Conservation (phyloP, 1,140 invertebrate species). For the Aricia agestis region DNA sequence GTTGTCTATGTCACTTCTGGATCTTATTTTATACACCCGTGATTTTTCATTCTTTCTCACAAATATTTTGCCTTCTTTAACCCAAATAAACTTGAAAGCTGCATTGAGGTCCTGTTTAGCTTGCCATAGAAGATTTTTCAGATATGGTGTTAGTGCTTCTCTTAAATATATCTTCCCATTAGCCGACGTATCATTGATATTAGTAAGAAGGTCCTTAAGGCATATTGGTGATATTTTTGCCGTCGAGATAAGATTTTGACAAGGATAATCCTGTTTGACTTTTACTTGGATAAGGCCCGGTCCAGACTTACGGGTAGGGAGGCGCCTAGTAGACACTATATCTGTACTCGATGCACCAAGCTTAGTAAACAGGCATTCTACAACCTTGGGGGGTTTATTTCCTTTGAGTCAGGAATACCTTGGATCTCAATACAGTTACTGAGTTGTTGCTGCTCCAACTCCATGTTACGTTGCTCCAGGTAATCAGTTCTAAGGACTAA, state of each 20-base stretch:
- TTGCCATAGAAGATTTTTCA: slow-evolving; percentile 23
- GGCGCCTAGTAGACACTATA: slow-evolving; percentile 18
- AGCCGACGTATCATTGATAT: neutral
- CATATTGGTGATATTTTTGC: neutral
- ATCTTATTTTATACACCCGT: slow-evolving; percentile 6
- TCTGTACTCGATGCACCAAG: slow-evolving; percentile 14
- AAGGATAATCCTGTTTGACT: neutral
- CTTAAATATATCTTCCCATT: slow-evolving; percentile 20
- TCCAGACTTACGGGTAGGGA: neutral
- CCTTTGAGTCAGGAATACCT: slow-evolving; percentile 20
- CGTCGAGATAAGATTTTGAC: neutral
- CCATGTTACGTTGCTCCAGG: slow-evolving; percentile 25
- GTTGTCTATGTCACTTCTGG: neutral
- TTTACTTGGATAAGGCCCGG: slow-evolving; percentile 1
- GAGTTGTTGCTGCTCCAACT: slow-evolving; percentile 24
- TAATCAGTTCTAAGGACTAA: slow-evolving; percentile 20
- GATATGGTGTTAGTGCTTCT: slow-evolving; percentile 23
- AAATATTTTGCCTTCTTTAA: slow-evolving; percentile 8
- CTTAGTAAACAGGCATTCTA: slow-evolving; percentile 20
- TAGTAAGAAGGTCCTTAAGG: neutral
- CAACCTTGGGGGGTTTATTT: slow-evolving; percentile 17
- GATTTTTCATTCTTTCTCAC: neutral
- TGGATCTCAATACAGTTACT: slow-evolving; percentile 23
- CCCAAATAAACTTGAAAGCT: slow-evolving; percentile 25
- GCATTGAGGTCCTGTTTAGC: neutral